Evolutionary conservation across 2,797 vertebrate genomes (phyloP), one percentile per base, ranked within the genome.

Genomic region (Gambelia wislizenii): DNA sequence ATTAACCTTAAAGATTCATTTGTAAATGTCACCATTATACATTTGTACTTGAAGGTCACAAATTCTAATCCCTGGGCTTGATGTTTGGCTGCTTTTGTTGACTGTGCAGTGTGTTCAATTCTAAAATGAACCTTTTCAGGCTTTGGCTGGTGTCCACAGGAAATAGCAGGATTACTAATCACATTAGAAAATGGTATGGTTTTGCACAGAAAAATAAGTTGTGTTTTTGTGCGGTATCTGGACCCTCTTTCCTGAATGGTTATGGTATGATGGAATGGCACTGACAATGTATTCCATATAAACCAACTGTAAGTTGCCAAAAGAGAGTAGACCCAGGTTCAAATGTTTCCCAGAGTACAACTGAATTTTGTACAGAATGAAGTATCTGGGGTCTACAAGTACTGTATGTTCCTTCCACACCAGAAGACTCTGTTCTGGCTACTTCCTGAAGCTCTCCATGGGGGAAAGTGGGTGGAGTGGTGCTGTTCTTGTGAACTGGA

Each of bases 1-100:
- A 93, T 93, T 92, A 94, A 87, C 77, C 30, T 91, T 90, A 93
- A 91, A 92, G 52, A 89, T 75, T 90, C 36, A 91, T 89, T 90
- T 95, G 39, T 77, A 92, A 92, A 91, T 94, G 88, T 89, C 77
- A 89, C 1, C 85, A 61, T 93, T 91, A 59, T 79, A 94, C 91
- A 83, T 92, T 91, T 93, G 67, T 89, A 69, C 13, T 82, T 47
- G 47, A 93, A 95, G 83, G 77, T 80, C 84, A 92, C 1, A 91
- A 89, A 79, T 92, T 90, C 47, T 84, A 95, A 86, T 84, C 70
- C n/a, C 88, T 85, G 36, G 87, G 87, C 86, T 94, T 90, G n/a
- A 91, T 90, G 90, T 89, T 10, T 90, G 36, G 5, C 25, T 75
- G 4, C n/a, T n/a, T n/a, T 89, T 79, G 1, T 91, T 6, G n/a